Evolutionary conservation across 2,888 invertebrate species (phyloP).

Genomic region (Drosophila multiciliata): DNA sequence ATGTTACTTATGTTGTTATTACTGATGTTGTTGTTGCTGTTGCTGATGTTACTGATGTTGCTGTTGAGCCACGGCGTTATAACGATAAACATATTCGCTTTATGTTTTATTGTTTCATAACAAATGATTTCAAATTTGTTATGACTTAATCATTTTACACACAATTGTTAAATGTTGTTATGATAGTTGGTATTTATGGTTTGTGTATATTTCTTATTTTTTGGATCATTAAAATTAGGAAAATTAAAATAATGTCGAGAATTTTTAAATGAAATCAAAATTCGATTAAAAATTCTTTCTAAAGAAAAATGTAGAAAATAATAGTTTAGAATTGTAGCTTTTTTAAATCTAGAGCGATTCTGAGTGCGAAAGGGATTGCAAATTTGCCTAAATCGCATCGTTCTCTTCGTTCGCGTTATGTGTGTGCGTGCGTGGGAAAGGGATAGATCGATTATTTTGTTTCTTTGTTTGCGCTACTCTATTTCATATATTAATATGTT

Average conservation of each 20-base stretch:
- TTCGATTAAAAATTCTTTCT: too few species aligned
- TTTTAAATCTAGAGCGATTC: background rate
- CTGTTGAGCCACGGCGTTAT: slow-evolving; percentile 43
- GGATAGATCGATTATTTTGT: background rate
- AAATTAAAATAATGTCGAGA: too few species aligned
- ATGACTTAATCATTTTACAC: slow-evolving; percentile 60
- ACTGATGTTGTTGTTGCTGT: slow-evolving; percentile 19
- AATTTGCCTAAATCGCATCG: background rate
- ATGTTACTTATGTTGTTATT: slow-evolving; percentile 6
- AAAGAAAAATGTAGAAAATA: background rate
- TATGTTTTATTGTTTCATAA: slow-evolving; percentile 76
- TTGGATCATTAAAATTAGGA: slow-evolving; percentile 84
- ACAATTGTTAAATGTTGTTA: slow-evolving; percentile 52
- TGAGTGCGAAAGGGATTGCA: background rate
- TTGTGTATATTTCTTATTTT: background rate
- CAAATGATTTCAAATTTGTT: slow-evolving; percentile 49
- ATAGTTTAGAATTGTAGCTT: background rate
- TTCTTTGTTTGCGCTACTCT: background rate
- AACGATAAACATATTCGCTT: slow-evolving; percentile 57
- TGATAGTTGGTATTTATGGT: slow-evolving; percentile 22
- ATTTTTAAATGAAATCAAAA: background rate
- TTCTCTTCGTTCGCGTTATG: background rate
- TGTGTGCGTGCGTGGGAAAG: background rate
- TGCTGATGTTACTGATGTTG: too few species aligned
- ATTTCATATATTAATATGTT: background rate